Percentiles rank a stretch among this genome's conserved stretches.
Evolutionary conservation across 2,888 invertebrate species (phyloP).

Genomic region (Scaptomyza parva): DNA sequence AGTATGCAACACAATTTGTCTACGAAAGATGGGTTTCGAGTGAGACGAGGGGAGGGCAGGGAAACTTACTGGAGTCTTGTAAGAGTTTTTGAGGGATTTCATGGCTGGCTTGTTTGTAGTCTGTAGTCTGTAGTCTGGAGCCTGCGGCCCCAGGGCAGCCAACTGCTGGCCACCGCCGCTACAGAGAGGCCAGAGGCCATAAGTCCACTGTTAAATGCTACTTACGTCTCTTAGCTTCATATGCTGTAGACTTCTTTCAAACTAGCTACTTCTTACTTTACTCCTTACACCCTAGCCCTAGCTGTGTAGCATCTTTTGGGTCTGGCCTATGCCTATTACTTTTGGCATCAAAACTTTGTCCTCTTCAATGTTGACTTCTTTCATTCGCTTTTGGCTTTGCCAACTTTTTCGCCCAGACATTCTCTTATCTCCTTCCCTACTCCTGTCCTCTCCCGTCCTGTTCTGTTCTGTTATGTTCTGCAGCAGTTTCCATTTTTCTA

Average conservation of each 20-base stretch:
- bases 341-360: slow-evolving; percentile 78
- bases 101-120: slow-evolving; percentile 58
- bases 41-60: background rate
- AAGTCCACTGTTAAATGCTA: slow-evolving; percentile 77
- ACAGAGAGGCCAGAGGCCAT: slow-evolving; percentile 68
- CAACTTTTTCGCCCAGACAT: slow-evolving; percentile 70
- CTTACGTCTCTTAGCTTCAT: slow-evolving; percentile 66
- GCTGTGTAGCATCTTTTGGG: slow-evolving; percentile 11
- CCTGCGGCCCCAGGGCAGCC: slow-evolving; percentile 36
- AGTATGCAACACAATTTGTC: slow-evolving; percentile 49
- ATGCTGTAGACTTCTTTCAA: slow-evolving; percentile 40
- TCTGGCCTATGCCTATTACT: slow-evolving; percentile 73
- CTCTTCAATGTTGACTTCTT: slow-evolving; percentile 71
- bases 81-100: slow-evolving; percentile 64
- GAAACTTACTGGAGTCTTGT: background rate
- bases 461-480: too few species aligned
- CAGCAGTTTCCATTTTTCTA: slow-evolving; percentile 35
- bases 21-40: background rate
- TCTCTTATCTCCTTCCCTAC: slow-evolving; percentile 30
- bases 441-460: too few species aligned
- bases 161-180: slow-evolving; percentile 38
- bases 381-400: slow-evolving; percentile 54
- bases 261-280: background rate
- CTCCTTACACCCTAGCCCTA: background rate
- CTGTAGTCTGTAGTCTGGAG: slow-evolving; percentile 21